These are phyloP conservation scores for Tachystola acroxantha DNA, from an alignment of 2,888 invertebrate genomes.

Conservation along the genomic window DNA sequence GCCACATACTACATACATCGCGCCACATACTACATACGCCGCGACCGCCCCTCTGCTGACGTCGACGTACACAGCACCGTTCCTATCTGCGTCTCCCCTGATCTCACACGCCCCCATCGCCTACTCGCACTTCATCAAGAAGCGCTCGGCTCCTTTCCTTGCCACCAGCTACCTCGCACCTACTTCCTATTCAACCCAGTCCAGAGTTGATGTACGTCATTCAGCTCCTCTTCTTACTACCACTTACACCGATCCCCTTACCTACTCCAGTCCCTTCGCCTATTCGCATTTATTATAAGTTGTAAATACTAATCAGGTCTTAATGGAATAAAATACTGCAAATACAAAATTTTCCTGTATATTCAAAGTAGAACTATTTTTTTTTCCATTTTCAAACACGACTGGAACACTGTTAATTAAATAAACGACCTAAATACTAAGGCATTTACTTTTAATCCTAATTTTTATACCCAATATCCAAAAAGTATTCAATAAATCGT, in stretches of 20 bases:
- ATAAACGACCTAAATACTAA: background rate
- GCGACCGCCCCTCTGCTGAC: slow-evolving; percentile 31
- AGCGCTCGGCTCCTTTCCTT: slow-evolving; percentile 26
- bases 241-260: slow-evolving; percentile 22
- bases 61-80: slow-evolving; percentile 25
- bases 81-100: slow-evolving; percentile 22
- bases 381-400: background rate
- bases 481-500: too few species aligned
- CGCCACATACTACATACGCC: slow-evolving; percentile 28
- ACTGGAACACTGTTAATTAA: background rate
- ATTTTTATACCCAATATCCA: background rate
- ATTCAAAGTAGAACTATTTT: too few species aligned
- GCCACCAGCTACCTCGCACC: slow-evolving; percentile 36
- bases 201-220: slow-evolving; percentile 36
- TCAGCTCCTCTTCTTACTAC: slow-evolving; percentile 32
- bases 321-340: background rate
- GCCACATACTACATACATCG: slow-evolving; percentile 27
- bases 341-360: background rate
- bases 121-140: slow-evolving; percentile 14
- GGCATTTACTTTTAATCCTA: background rate
- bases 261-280: slow-evolving; percentile 19
- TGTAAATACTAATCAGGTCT: background rate
- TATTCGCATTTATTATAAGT: slow-evolving; percentile 17
- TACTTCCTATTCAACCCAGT: slow-evolving; percentile 37
- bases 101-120: slow-evolving; percentile 12